Base-by-base conservation (phyloP, 2,797 vertebrate genomes). In the Hozukius guyotensis region DNA sequence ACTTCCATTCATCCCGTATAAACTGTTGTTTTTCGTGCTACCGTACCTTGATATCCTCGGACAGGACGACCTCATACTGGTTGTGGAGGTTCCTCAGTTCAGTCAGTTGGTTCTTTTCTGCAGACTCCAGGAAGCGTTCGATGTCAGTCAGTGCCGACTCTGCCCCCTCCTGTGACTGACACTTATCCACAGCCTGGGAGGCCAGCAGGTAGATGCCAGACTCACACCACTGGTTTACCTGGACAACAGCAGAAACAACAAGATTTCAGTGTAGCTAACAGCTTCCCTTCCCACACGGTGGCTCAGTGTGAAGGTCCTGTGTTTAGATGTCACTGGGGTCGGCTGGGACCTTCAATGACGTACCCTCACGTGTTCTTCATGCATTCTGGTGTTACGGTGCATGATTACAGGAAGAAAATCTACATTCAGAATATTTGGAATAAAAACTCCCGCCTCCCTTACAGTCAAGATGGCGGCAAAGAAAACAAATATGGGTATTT, bases 221-320 rank as follows among this genome's bases (percentile, higher is more conserved):
- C 92, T 99, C 98, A 46, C 97, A 99, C 98, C 98, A 99, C 22
- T 97, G 96, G 92, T 96, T 97, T 55, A 98, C 97, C 98, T 99
- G 94, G 2, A 86, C 3, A 72, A 72, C 10, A 63, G 31, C n/a
- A 74, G n/a, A 56, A 52, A 62, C 1, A 63, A 25, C 7, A 53
- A 24, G 13, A 57, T 55, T 57, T 65, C 8, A 49, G 24, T 20
- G 18, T 22, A 49, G 11, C 38, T 18, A 18, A 42, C 20, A 52
- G 1, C n/a, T 38, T 29, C 9, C 20, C 4, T 59, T 56, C 22
- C 10, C 5, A 38, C 20, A 22, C 49, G 12, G 12, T 20, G 11
- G 20, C 7, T 32, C 27, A 60, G 34, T 22, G 9, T 36, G 16
- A 36, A 5, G 11, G 5, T 8, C 5, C 32, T 57, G 34, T 31